phyloP scores from a whole-genome alignment of 1,140 invertebrate species.

The Leptinotarsa undecemlineata region DNA sequence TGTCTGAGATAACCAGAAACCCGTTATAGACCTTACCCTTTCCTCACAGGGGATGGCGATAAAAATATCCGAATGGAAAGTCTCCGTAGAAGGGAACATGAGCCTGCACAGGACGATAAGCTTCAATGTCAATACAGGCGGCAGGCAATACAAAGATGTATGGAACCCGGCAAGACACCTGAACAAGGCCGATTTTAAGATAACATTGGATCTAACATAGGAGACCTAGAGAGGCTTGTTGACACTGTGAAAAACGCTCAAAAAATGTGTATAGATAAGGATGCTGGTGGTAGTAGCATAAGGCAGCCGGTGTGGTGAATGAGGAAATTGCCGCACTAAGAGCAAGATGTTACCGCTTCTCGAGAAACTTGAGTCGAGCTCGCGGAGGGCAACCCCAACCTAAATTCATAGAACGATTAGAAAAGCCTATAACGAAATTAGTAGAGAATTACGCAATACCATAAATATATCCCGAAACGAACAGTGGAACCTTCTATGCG shows the following conservation, averaged over 20 bases:
- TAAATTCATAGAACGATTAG: background rate
- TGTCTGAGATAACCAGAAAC: background rate
- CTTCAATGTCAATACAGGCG: background rate
- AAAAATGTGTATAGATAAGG: background rate
- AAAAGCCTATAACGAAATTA: background rate
- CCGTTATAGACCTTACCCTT: background rate
- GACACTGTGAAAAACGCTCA: background rate
- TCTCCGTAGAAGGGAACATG: background rate
- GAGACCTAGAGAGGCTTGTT: background rate
- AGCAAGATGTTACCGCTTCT: background rate
- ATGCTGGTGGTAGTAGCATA: background rate
- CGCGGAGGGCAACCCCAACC: background rate
- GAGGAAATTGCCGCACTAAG: background rate
- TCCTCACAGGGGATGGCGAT: background rate
- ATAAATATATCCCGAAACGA: background rate
- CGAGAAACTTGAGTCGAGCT: background rate
- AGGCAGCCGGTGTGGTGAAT: background rate
- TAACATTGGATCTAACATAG: too few species aligned
- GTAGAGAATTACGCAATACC: background rate
- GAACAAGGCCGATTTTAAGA: too few species aligned
- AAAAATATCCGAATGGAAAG: background rate
- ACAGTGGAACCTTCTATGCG: background rate
- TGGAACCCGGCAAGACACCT: background rate
- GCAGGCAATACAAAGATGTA: background rate
- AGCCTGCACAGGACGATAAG: background rate